phyloP scores from a whole-genome alignment of 2,888 invertebrate species.

The Alitta virens region DNA sequence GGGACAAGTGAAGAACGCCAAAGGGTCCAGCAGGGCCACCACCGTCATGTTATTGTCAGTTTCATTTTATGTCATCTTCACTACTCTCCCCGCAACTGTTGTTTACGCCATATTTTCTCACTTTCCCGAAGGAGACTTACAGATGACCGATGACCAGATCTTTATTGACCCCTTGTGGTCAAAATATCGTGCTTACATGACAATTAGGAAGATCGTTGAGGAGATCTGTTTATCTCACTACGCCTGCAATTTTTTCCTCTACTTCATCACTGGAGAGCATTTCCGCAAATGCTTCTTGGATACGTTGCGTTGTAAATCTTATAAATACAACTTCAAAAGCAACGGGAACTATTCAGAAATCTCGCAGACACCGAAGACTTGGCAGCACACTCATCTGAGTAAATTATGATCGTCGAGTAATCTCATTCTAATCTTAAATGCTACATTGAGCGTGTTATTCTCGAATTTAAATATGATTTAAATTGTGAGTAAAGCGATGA shows the following conservation, averaged over 20 bases:
- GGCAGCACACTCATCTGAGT: no score
- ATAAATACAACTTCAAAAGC: no score
- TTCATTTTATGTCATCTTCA: constrained; percentile 55
- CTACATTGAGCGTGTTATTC: no score
- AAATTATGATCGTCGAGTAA: no score
- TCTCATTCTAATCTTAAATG: no score
- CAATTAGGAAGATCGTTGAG: constrained; percentile 40
- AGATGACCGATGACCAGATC: constrained; percentile 34
- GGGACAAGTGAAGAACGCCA: constrained; percentile 11
- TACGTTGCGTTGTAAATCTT: neutral
- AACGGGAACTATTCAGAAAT: no score
- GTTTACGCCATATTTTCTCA: constrained; percentile 44
- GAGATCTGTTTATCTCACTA: constrained; percentile 46
- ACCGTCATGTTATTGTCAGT: constrained; percentile 53
- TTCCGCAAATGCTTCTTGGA: constrained; percentile 29
- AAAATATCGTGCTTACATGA: constrained; percentile 32
- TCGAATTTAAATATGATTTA: no score
- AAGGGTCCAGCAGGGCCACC: constrained; percentile 42
- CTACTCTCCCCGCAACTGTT: constrained; percentile 52
- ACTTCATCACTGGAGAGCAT: constrained; percentile 41
- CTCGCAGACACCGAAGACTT: no score
- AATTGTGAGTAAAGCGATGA: no score
- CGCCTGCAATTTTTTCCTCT: constrained; percentile 47
- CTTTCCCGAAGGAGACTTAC: constrained; percentile 37
- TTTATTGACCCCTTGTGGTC: constrained; percentile 37